Evolutionary conservation across 2,888 invertebrate genomes (phyloP).

Genomic region (Metacarcinus magister): DNA sequence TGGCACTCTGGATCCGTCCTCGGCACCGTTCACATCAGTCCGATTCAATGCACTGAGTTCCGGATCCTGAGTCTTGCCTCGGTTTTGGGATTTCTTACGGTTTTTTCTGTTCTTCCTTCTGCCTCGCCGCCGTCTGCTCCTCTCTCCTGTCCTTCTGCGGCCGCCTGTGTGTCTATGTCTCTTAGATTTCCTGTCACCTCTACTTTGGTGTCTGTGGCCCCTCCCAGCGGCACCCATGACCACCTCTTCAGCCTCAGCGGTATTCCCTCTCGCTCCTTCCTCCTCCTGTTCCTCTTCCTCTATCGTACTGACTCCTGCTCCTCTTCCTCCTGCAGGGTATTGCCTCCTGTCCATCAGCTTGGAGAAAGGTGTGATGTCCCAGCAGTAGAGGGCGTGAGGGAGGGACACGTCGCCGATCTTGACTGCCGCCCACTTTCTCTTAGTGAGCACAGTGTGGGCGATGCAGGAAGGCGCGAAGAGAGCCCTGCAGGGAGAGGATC

Average conservation of each 20-base stretch:
- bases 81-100: not conserved
- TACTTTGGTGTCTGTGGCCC: not conserved
- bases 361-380: constrained; percentile 86
- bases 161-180: constrained; percentile 41
- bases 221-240: not conserved
- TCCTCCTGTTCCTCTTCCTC: not conserved
- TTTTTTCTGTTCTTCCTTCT: not conserved
- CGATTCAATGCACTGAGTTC: not conserved
- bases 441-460: constrained; percentile 94
- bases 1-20: not conserved
- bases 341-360: not conserved
- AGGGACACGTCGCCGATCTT: constrained; percentile 93
- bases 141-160: not conserved
- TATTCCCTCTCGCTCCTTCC: too few relatives aligned
- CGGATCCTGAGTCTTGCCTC: not conserved
- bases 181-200: not conserved
- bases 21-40: not conserved
- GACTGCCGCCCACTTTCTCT: constrained; percentile 93
- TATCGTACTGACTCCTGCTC: not conserved
- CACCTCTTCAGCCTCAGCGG: not conserved
- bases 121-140: constrained; percentile 8
- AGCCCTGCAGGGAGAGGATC: constrained; percentile 86
- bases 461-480: constrained; percentile 97
- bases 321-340: not conserved
- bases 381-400: constrained; percentile 93